Conservation (phyloP, 2,113 vertebrate species). For the Turdus rufiventris region DNA sequence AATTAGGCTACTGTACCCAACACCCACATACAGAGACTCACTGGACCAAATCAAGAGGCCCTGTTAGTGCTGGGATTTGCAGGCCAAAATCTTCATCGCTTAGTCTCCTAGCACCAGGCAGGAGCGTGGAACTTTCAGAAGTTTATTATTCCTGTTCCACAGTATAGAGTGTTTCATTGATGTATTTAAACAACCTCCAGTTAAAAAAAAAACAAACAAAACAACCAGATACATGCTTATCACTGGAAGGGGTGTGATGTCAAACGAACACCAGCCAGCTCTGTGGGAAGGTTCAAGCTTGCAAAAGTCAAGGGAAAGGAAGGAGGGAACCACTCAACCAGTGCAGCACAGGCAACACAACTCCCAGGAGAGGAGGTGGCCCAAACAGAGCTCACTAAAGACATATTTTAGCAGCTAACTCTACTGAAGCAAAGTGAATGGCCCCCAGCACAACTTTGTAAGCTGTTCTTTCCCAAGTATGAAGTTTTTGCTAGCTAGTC, state of each 20-base stretch:
- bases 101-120: background rate
- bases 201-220: background rate
- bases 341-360: background rate
- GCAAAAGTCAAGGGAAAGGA: background rate
- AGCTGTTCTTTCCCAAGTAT: background rate
- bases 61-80: background rate
- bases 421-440: background rate
- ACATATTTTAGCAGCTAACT: background rate
- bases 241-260: background rate
- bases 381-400: background rate
- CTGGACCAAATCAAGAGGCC: background rate
- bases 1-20: background rate
- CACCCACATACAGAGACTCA: background rate
- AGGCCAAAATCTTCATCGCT: background rate
- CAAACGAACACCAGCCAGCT: background rate
- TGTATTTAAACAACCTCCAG: background rate
- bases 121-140: background rate
- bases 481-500: background rate
- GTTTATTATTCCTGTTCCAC: constrained; percentile 7
- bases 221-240: background rate
- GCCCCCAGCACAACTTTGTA: background rate
- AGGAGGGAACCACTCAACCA: background rate
- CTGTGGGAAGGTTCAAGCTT: background rate
- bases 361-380: background rate
- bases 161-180: background rate